These are phyloP conservation scores for Conus ventricosus DNA, from an alignment of 1,140 invertebrate genomes.

Conservation along the genomic window DNA sequence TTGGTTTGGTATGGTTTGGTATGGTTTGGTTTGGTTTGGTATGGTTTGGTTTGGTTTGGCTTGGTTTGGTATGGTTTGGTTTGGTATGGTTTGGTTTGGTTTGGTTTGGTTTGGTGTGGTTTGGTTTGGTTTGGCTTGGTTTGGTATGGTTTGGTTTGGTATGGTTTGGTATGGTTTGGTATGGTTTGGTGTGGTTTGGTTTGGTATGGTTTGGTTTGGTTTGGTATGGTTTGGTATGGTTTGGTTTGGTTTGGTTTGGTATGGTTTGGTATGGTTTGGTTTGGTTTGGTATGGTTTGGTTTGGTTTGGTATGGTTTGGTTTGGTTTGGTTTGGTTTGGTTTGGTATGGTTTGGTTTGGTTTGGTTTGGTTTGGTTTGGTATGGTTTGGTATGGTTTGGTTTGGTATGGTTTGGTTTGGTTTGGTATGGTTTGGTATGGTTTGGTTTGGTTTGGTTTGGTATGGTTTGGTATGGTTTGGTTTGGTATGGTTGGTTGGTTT, in stretches of 20 bases:
- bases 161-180: constrained; percentile 53
- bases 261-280: constrained; percentile 54
- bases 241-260: constrained; percentile 54
- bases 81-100: constrained; percentile 51
- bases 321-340: constrained; percentile 38
- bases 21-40: constrained; percentile 51
- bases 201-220: constrained; percentile 53
- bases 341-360: constrained; percentile 55
- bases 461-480: constrained; percentile 54
- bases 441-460: constrained; percentile 54
- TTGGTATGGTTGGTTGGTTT: constrained; percentile 46
- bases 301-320: constrained; percentile 53
- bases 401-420: constrained; percentile 51
- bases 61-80: constrained; percentile 23
- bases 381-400: constrained; percentile 55
- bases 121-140: constrained; percentile 57
- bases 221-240: constrained; percentile 45
- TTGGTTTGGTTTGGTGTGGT: constrained; percentile 37
- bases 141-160: constrained; percentile 50
- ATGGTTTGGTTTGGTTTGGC: constrained; percentile 54
- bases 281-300: constrained; percentile 37
- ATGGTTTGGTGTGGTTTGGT: constrained; percentile 23
- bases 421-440: constrained; percentile 43
- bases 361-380: constrained; percentile 51
- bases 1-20: constrained; percentile 55